Percentiles rank a stretch among this genome's conserved stretches.
phyloP scores from a whole-genome alignment of 2,797 vertebrate genomes.

The Sebastes matsubarae region DNA sequence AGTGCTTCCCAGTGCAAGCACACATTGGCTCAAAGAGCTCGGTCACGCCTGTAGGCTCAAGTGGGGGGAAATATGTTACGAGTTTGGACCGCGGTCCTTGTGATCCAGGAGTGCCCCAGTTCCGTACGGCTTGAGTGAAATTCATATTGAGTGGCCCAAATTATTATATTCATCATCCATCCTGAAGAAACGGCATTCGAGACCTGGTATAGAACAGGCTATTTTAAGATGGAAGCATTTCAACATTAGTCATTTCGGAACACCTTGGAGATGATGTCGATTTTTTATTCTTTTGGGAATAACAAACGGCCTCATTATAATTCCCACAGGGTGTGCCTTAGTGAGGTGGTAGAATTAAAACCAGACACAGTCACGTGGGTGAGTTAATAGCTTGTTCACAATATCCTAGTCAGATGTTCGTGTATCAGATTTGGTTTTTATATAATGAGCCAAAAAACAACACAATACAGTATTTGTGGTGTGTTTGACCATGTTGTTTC shows the following conservation, averaged over 20 bases:
- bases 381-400: conserved; percentile 23
- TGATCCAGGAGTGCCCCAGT: conserved; percentile 68
- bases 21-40: conserved; percentile 63
- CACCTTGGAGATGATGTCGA: conserved; percentile 68
- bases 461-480: not conserved
- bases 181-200: conserved; percentile 50
- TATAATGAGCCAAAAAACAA: not conserved
- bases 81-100: conserved; percentile 49
- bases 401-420: conserved; percentile 14
- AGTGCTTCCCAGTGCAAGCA: conserved; percentile 43
- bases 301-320: conserved; percentile 69
- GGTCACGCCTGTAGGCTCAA: conserved; percentile 61
- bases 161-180: conserved; percentile 70
- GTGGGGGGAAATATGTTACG: conserved; percentile 56
- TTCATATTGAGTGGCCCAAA: conserved; percentile 66
- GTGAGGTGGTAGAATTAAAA: conserved; percentile 56
- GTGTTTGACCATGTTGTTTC: conserved; percentile 4
- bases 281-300: conserved; percentile 63
- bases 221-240: conserved; percentile 72
- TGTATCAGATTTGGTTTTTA: conserved; percentile 21
- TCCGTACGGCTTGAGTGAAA: conserved; percentile 61
- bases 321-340: conserved; percentile 47
- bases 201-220: conserved; percentile 55
- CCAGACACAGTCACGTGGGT: conserved; percentile 21
- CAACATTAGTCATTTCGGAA: conserved; percentile 67